Base-by-base conservation (phyloP, 92 coral and sea anemone genomes). In the Ricordea florida region DNA sequence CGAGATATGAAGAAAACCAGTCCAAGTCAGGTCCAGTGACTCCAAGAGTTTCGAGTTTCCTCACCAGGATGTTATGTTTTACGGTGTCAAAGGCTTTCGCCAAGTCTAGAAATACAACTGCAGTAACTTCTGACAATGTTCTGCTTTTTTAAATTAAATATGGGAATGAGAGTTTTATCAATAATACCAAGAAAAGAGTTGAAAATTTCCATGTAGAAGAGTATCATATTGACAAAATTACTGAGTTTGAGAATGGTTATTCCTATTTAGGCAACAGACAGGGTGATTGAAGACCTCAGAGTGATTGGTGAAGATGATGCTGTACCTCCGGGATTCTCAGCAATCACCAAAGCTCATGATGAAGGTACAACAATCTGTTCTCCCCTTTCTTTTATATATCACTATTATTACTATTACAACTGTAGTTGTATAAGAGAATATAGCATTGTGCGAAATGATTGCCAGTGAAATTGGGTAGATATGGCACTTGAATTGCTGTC, bases 301-400 rank as follows among this genome's bases (percentile, higher is more conserved):
- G 75, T 94, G 21, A 87, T 91, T 14, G 80, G 90, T 58, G 98
- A 94, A 27, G 93, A 87, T 40, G 98, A 94, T 66, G 23, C 75
- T 11, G 89, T 92, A 30, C 72, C 93, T 2, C 41, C 81, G n/a
- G 98, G 94, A 56, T 92, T 81, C 38, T 78, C 98, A 55, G 96
- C 94, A 30, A 52, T 94, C 7, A 79, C 82, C 8, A 89, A 66
- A 56, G 76, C 97, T 20, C 58, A 24, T 34, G 97, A 94, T 86
- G 97, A 94, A 70, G 67, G 97, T 93, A 62, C 24, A 75, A 67
- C 10, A 5, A 17, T n/a, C 40, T 43, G 35, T 25, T 7, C 3
- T 32, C 1, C 2, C 40, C 41, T 10, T 30, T 27, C 41, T 27
- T 2, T 30, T 31, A 25, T 61, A 21, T 50, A 4, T 4, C 13